Evolutionary conservation across 2,888 invertebrate genomes (phyloP).

Genomic region (Cenopis cana): DNA sequence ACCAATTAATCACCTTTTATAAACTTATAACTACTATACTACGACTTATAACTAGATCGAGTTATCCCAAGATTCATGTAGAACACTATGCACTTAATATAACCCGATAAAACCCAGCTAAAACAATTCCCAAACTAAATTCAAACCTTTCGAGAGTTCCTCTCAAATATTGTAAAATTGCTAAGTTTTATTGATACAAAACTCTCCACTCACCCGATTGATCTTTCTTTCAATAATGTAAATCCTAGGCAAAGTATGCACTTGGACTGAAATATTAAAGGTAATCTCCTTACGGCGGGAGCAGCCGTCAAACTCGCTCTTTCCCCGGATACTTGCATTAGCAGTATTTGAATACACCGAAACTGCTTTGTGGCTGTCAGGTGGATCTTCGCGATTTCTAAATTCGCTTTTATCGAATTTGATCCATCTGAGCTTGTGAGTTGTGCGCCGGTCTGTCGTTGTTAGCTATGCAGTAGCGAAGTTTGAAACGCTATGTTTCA

Average conservation of each 20-base stretch:
- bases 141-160: neutral
- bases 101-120: neutral
- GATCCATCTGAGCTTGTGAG: constrained; percentile 2
- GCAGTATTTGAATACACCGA: constrained; percentile 51
- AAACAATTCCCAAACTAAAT: constrained; percentile 1
- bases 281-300: constrained; percentile 62
- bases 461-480: no score
- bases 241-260: constrained; percentile 55
- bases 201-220: constrained; percentile 36
- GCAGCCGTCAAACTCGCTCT: constrained; percentile 49
- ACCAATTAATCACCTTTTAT: no score
- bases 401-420: constrained; percentile 9
- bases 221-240: constrained; percentile 67
- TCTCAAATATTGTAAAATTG: constrained; percentile 7
- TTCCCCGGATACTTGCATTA: constrained; percentile 48
- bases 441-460: neutral
- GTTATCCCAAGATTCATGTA: no score
- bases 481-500: neutral
- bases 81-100: no score
- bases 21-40: no score
- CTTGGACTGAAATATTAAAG: constrained; percentile 67
- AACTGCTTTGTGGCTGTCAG: constrained; percentile 24
- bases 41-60: no score
- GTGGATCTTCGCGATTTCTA: neutral
- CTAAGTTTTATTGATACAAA: constrained; percentile 32